Evolutionary conservation across 2,888 invertebrate species (phyloP).

Genomic region (Rutpela maculata): DNA sequence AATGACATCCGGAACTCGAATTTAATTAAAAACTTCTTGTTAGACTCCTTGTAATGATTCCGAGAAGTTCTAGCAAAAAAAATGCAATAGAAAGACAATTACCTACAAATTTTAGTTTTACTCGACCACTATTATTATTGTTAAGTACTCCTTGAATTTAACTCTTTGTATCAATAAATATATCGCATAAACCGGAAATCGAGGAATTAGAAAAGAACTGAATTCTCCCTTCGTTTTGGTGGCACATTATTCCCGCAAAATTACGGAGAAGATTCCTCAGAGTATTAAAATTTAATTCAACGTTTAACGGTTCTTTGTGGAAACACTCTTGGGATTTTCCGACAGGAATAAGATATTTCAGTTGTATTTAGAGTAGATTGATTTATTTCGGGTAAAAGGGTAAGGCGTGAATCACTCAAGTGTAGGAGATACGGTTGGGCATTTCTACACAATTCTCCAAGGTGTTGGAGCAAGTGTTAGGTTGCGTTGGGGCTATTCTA

Average conservation of each 20-base stretch:
- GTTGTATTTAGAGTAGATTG: constrained; percentile 56
- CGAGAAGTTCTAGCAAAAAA: no score
- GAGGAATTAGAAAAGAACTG: background rate
- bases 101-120: no score
- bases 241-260: constrained; percentile 12
- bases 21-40: no score
- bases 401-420: constrained; percentile 55
- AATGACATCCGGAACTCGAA: no score
- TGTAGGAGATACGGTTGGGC: constrained; percentile 46
- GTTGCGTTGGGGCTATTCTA: constrained; percentile 45
- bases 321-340: constrained; percentile 46
- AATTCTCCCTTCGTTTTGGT: constrained; percentile 8
- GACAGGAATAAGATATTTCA: constrained; percentile 51
- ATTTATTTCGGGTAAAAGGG: constrained; percentile 53
- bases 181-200: background rate
- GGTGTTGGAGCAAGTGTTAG: constrained; percentile 50
- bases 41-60: no score
- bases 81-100: no score
- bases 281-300: constrained; percentile 40
- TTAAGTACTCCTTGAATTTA: no score
- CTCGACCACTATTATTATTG: no score
- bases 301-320: constrained; percentile 39
- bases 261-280: constrained; percentile 31
- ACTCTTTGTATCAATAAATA: background rate
- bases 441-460: constrained; percentile 52